phyloP scores from a whole-genome alignment of 1,140 invertebrate species.

The Eciton burchellii region DNA sequence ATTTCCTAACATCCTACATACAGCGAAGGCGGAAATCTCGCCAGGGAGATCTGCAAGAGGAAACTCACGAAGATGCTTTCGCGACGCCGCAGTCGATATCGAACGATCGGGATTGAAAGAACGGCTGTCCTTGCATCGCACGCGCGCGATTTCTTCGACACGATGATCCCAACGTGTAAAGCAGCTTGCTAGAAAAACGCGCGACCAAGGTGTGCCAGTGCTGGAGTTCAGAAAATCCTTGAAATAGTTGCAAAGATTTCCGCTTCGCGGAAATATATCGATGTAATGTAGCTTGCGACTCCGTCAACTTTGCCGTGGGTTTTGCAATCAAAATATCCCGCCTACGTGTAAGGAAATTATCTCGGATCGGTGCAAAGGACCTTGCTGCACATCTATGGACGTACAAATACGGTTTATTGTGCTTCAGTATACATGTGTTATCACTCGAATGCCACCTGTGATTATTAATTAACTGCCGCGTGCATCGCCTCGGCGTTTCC shows the following conservation, averaged over 20 bases:
- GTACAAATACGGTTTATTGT: not conserved
- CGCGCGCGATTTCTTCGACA: conserved; percentile 35
- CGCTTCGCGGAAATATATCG: conserved; percentile 20
- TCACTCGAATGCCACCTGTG: not conserved
- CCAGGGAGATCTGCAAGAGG: conserved; percentile 5
- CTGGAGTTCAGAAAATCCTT: conserved; percentile 39
- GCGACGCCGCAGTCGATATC: conserved; percentile 22
- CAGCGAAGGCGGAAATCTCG: not conserved
- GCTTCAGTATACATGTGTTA: not conserved
- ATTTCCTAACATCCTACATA: not conserved
- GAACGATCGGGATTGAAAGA: conserved; percentile 41
- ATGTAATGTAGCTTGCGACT: conserved; percentile 13
- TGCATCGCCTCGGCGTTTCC: not conserved
- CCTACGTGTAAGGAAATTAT: conserved; percentile 38
- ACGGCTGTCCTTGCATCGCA: conserved; percentile 28
- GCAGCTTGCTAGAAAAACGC: conserved; percentile 21
- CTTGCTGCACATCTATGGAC: not conserved
- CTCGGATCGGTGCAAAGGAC: conserved; percentile 10
- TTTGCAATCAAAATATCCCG: conserved; percentile 47
- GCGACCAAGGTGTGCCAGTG: conserved; percentile 4
- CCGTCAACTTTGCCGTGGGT: conserved; percentile 25
- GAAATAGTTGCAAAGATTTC: conserved; percentile 51
- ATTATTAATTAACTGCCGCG: conserved; percentile 27
- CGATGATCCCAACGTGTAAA: conserved; percentile 34
- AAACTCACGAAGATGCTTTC: conserved; percentile 18